Evolutionary conservation across 2,797 vertebrate genomes (phyloP).

Genomic region (Pyrocephalus nanus): DNA sequence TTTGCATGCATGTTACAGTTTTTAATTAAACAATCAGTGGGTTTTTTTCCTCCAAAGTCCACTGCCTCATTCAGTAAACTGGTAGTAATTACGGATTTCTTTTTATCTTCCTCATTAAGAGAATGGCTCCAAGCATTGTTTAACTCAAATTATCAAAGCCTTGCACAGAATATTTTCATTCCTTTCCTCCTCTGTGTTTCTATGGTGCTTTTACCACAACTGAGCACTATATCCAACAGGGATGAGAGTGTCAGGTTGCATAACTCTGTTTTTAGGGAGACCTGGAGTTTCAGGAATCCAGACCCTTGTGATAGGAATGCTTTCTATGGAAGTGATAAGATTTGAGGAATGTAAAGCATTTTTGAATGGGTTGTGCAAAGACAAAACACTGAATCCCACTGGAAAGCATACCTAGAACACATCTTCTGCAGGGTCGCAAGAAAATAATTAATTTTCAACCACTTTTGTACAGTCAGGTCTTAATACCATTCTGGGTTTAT

Average conservation of each 20-base stretch:
- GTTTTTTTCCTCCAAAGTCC: not conserved
- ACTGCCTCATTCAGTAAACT: not conserved
- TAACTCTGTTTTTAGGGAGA: not conserved
- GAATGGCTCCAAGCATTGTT: not conserved
- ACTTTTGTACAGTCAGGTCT: not conserved
- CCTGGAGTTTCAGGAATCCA: not conserved
- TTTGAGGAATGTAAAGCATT: not conserved
- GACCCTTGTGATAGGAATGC: not conserved
- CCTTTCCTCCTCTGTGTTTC: not conserved
- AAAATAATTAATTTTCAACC: not conserved
- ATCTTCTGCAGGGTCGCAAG: not conserved
- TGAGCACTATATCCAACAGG: not conserved
- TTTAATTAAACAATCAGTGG: not conserved
- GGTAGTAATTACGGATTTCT: conserved; percentile 12
- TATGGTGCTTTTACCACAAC: not conserved
- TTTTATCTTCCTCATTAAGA: conserved; percentile 36
- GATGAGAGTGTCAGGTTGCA: not conserved
- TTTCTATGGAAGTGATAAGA: not conserved
- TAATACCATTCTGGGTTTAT: not conserved
- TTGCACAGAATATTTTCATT: not conserved
- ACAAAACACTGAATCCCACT: not conserved
- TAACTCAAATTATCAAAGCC: not conserved
- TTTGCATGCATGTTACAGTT: not conserved
- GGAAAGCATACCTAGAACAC: not conserved
- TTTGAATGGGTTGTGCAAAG: not conserved